Conservation (phyloP, 64 coral and sea anemone genomes). For the Porites australiensis region DNA sequence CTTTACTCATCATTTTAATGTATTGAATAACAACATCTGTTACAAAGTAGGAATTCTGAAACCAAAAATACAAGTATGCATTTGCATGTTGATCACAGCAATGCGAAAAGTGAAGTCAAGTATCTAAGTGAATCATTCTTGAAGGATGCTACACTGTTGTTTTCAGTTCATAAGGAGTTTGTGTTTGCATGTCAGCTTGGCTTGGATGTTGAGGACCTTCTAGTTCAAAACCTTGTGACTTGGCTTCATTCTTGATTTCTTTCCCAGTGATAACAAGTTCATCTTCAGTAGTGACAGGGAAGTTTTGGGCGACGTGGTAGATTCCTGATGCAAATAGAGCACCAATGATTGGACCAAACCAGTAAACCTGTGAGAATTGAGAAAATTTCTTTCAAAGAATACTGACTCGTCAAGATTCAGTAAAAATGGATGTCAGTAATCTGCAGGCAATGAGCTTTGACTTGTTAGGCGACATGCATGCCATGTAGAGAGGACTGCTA, state of each 20-base stretch:
- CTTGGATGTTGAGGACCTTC: background rate
- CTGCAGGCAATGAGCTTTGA: too few species aligned
- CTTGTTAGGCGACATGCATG: too few species aligned
- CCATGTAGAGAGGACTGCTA: too few species aligned
- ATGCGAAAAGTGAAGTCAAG: too few species aligned
- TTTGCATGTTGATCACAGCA: too few species aligned
- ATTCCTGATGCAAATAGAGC: conserved; percentile 19
- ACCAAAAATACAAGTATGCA: too few species aligned
- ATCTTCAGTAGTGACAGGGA: conserved; percentile 29
- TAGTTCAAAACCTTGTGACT: background rate
- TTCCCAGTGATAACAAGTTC: conserved; percentile 19
- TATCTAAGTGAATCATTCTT: background rate
- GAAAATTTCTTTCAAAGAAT: background rate
- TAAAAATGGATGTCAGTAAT: too few species aligned
- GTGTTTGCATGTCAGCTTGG: background rate
- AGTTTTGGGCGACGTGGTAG: conserved; percentile 7
- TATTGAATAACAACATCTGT: too few species aligned
- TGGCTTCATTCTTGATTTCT: background rate
- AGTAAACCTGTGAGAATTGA: conserved; percentile 42
- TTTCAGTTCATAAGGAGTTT: conserved; percentile 24
- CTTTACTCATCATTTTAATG: too few species aligned
- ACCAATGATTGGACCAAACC: conserved; percentile 63
- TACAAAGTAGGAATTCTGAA: too few species aligned
- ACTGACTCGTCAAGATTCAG: background rate
- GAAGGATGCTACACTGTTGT: background rate